A percentile compares a stretch with the other conserved stretches of the same genome.
Evolutionary conservation across 2,797 vertebrate species (phyloP).

Genomic region (Sebastes diaconus): DNA sequence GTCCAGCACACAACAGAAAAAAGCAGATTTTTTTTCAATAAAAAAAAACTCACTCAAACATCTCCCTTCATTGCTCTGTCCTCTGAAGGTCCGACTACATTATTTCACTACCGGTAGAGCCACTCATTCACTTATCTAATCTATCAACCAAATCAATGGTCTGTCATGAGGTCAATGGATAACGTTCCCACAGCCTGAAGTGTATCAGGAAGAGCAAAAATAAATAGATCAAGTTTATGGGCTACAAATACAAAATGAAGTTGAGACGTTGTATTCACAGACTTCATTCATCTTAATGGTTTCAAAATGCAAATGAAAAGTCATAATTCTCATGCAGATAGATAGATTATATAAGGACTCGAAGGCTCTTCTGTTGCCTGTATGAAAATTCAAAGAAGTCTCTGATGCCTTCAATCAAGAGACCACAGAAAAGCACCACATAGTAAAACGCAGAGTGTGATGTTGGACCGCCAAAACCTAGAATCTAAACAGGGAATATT

Average conservation of each 20-base stretch:
- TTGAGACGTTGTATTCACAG: background rate
- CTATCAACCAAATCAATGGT: background rate
- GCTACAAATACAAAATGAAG: background rate
- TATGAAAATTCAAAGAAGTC: background rate
- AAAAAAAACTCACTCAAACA: background rate
- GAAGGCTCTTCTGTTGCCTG: background rate
- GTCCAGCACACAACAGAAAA: conserved; percentile 8
- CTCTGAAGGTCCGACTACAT: background rate
- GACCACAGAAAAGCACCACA: background rate
- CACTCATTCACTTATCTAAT: background rate
- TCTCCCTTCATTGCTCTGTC: background rate
- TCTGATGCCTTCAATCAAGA: background rate
- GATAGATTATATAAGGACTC: background rate
- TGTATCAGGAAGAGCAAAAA: background rate
- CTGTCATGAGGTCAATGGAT: background rate
- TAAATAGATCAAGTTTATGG: background rate
- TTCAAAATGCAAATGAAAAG: background rate
- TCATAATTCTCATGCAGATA: background rate
- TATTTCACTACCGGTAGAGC: background rate
- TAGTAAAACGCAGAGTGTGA: background rate
- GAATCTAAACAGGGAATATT: conserved; percentile 34
- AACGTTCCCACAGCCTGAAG: background rate
- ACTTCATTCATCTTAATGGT: background rate
- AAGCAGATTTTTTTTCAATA: background rate
- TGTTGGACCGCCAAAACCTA: background rate